A percentile compares a stretch with the other conserved stretches of the same genome.
Evolutionary conservation across 2,888 invertebrate genomes (phyloP).

Genomic region (Cephonodes hylas): DNA sequence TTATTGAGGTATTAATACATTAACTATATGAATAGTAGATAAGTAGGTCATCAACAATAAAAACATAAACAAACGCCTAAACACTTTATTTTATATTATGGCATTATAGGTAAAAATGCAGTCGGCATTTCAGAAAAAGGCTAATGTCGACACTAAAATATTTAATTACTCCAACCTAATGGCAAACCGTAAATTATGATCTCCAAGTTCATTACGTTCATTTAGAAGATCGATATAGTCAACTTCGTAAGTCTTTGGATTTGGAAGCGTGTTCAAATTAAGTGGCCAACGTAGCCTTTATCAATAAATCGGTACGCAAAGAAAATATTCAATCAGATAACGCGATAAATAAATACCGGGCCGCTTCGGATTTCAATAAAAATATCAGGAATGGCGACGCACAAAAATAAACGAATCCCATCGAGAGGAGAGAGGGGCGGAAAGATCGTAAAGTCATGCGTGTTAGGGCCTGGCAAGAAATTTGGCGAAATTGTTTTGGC

Average conservation of each 20-base stretch:
- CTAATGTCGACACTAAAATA: neutral
- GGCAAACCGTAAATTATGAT: neutral
- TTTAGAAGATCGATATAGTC: neutral
- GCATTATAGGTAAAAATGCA: neutral
- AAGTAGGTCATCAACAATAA: no score
- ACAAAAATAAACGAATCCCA: conserved; percentile 59
- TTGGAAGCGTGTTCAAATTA: neutral
- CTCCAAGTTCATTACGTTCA: neutral
- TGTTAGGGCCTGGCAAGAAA: conserved; percentile 73
- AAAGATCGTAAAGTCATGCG: conserved; percentile 74
- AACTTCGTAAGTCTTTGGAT: neutral
- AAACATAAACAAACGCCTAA: neutral
- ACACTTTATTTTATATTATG: neutral
- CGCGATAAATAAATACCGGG: conserved; percentile 54
- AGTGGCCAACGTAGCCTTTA: neutral
- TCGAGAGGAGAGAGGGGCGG: conserved; percentile 44
- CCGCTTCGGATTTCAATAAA: conserved; percentile 60
- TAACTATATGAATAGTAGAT: no score
- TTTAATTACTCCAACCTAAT: neutral
- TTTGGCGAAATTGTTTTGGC: conserved; percentile 80
- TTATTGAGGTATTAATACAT: no score
- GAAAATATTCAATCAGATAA: conserved; percentile 59
- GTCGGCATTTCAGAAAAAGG: neutral
- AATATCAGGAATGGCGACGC: conserved; percentile 46
- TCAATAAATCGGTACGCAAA: conserved; percentile 32